These are phyloP conservation scores for Acanthosepion lycidas DNA, from an alignment of 2,888 invertebrate genomes.

Conservation along the genomic window DNA sequence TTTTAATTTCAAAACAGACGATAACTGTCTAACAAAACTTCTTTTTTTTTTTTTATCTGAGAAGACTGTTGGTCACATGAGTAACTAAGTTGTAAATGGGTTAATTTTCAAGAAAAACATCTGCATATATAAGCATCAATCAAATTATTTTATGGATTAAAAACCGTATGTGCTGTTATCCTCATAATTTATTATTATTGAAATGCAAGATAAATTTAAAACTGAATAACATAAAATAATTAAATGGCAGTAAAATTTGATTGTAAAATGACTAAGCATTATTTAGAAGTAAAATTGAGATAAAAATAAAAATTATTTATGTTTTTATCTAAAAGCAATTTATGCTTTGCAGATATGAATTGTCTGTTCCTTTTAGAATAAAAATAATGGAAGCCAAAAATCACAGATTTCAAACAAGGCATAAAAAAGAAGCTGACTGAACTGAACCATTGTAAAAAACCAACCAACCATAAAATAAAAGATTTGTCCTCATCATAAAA, in stretches of 20 bases:
- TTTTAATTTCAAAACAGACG: background rate
- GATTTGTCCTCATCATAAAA: background rate
- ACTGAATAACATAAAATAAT: background rate
- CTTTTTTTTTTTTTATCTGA: no score
- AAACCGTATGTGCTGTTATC: background rate
- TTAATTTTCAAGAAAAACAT: background rate
- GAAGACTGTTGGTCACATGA: background rate
- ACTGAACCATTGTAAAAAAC: background rate
- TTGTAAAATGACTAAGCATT: background rate
- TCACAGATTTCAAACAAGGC: slow-evolving; percentile 21
- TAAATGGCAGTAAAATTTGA: background rate
- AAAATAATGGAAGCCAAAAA: background rate
- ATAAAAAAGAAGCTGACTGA: background rate
- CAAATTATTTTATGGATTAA: background rate
- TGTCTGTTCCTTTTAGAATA: background rate
- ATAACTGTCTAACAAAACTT: background rate
- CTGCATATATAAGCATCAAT: background rate
- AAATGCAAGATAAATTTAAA: background rate
- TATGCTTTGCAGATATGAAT: background rate
- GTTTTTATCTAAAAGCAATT: background rate
- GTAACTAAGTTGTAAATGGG: background rate
- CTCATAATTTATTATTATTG: background rate
- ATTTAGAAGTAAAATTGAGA: background rate
- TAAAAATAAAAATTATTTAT: background rate
- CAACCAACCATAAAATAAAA: background rate